These are phyloP conservation scores for Bombyx huttoni DNA, from an alignment of 2,888 invertebrate species.

Conservation along the genomic window DNA sequence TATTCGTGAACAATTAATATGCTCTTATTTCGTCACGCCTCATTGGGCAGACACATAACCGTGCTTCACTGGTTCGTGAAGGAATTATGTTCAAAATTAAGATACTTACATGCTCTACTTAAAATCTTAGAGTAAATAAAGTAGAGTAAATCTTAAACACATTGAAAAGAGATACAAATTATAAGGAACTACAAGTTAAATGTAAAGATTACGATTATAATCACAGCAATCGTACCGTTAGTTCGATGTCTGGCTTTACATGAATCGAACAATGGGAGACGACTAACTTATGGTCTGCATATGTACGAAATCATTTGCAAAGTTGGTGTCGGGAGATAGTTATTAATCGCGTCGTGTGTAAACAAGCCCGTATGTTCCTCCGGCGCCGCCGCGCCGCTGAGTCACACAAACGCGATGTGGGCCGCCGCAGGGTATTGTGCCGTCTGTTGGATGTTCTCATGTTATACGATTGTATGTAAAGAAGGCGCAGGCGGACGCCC, in stretches of 20 bases:
- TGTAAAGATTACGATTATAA: not conserved
- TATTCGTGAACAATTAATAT: constrained; percentile 4
- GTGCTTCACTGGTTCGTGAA: constrained; percentile 35
- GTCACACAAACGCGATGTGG: constrained; percentile 62
- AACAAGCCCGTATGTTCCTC: constrained; percentile 49
- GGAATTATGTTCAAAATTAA: constrained; percentile 33
- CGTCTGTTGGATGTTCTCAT: constrained; percentile 21
- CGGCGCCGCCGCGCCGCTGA: constrained; percentile 44
- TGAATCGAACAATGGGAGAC: not conserved
- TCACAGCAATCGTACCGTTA: not conserved
- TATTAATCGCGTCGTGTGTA: constrained; percentile 58
- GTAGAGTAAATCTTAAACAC: too few relatives aligned
- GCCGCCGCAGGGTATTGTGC: constrained; percentile 38
- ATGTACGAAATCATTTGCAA: constrained; percentile 2
- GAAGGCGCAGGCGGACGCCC: constrained; percentile 57
- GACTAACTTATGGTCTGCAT: not conserved
- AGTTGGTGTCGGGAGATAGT: constrained; percentile 7
- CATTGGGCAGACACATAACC: constrained; percentile 31
- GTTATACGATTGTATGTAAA: constrained; percentile 64
- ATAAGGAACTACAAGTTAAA: too few relatives aligned
- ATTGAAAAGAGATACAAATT: too few relatives aligned
- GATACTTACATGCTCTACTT: constrained; percentile 13
- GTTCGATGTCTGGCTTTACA: not conserved
- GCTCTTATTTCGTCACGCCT: constrained; percentile 27
- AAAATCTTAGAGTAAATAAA: too few relatives aligned